These are phyloP conservation scores for Nycteola revayana DNA, from an alignment of 2,888 invertebrate species.

Conservation along the genomic window DNA sequence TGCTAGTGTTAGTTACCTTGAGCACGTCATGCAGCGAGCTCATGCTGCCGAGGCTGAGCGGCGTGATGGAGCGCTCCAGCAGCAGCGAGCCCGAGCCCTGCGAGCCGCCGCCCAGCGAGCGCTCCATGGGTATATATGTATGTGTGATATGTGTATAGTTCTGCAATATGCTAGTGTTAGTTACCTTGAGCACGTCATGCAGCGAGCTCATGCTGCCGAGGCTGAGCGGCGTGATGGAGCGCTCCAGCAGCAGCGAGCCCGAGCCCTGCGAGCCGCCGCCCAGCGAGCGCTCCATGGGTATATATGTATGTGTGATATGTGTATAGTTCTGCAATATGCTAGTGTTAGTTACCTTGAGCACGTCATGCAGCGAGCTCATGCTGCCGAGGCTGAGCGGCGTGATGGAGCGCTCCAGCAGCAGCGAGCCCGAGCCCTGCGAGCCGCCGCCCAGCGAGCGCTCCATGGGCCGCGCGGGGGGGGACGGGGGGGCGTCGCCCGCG, in stretches of 20 bases:
- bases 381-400: slow-evolving; percentile 88
- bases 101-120: slow-evolving; percentile 86
- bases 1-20: slow-evolving; percentile 61
- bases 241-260: slow-evolving; percentile 84
- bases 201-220: slow-evolving; percentile 90
- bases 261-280: slow-evolving; percentile 89
- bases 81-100: slow-evolving; percentile 86
- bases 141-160: too few relatives aligned
- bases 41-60: slow-evolving; percentile 89
- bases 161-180: background rate
- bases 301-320: too few relatives aligned
- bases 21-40: slow-evolving; percentile 88
- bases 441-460: slow-evolving; percentile 84
- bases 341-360: slow-evolving; percentile 77
- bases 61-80: slow-evolving; percentile 83
- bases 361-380: slow-evolving; percentile 89
- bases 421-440: slow-evolving; percentile 88
- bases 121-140: too few relatives aligned
- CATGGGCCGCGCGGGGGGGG: slow-evolving; percentile 62
- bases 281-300: slow-evolving; percentile 73
- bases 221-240: slow-evolving; percentile 85
- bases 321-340: too few relatives aligned
- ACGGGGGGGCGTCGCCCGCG: slow-evolving; percentile 55
- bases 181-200: slow-evolving; percentile 86
- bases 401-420: slow-evolving; percentile 81